Evolutionary conservation across 2,888 invertebrate genomes (phyloP), one percentile per base, ranked within the genome.

Genomic region (Gymnosoma rotundatum): DNA sequence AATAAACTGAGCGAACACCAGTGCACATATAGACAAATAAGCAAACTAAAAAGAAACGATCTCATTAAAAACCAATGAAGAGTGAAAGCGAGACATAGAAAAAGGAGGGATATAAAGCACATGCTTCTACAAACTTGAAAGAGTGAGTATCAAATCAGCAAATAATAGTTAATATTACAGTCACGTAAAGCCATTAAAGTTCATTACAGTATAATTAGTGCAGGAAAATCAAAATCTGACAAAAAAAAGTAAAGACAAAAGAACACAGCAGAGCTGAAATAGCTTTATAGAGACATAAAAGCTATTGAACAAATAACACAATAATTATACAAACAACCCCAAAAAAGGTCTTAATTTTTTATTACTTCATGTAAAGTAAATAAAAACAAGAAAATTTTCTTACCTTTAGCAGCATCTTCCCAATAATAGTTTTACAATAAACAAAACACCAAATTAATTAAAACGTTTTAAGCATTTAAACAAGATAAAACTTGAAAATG

Each of bases 111-210:
- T 32, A 63, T 58, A 38, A 36, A 38, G n/a, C 12, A 54, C 63
- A 32, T 25, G 38, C 52, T 74, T 20, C 36, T 48, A 1, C 14
- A 56, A 9, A 74, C 52, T 48, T 32, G 20, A 42, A 72, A 58
- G 18, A 18, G 48, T 60, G 4, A 32, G 20, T 9, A 32, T 14
- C 38, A 66, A 75, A 56, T 60, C 32, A 42, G n/a, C 66, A 64
- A 58, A 52, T 61, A 6, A 20, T 56, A 56, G 63, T 87, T 80
- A 81, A 83, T 82, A 87, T 86, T 81, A 50, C 74, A 76, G 78
- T 63, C 87, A 87, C 87, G 87, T 87, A 87, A 86, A 85, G 85
- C 83, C 87, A 87, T 87, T 87, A 86, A 83, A 86, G 86, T 86
- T 87, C 86, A 87, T 87, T 87, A 86, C 48, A 76, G 87, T 85